Percentiles rank a stretch among this genome's conserved stretches.
phyloP scores from a whole-genome alignment of 2,113 vertebrate genomes.

The Hyperopisus bebe region DNA sequence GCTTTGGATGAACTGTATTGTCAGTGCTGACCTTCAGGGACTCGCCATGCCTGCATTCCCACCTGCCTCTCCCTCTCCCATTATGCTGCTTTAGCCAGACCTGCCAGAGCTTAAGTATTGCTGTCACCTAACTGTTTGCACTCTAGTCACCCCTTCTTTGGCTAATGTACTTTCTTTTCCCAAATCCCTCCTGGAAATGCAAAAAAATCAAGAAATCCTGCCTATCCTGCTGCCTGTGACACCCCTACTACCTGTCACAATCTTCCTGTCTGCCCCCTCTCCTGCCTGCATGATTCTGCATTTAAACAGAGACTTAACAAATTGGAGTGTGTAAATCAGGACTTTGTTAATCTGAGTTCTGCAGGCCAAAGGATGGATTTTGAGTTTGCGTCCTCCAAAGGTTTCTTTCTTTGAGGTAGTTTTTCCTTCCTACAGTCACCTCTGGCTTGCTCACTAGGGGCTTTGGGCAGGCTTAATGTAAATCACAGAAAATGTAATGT shows the following conservation, averaged over 20 bases:
- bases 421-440: background rate
- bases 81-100: background rate
- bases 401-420: background rate
- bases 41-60: background rate
- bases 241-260: no score
- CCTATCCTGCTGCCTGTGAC: no score
- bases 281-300: no score
- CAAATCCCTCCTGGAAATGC: background rate
- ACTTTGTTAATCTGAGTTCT: no score
- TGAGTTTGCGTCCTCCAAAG: background rate
- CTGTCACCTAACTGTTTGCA: background rate
- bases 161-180: background rate
- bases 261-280: no score
- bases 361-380: no score
- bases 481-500: background rate
- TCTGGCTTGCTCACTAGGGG: background rate
- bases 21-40: background rate
- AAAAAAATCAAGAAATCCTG: no score
- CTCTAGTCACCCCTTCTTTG: background rate
- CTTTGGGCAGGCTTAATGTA: background rate
- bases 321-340: no score
- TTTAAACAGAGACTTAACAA: no score
- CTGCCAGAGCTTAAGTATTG: background rate
- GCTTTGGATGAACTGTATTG: background rate
- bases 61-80: background rate